Evolutionary conservation across 53 echinoderm and acorn worm genomes (phyloP).

Genomic region (Apostichopus leukothele): DNA sequence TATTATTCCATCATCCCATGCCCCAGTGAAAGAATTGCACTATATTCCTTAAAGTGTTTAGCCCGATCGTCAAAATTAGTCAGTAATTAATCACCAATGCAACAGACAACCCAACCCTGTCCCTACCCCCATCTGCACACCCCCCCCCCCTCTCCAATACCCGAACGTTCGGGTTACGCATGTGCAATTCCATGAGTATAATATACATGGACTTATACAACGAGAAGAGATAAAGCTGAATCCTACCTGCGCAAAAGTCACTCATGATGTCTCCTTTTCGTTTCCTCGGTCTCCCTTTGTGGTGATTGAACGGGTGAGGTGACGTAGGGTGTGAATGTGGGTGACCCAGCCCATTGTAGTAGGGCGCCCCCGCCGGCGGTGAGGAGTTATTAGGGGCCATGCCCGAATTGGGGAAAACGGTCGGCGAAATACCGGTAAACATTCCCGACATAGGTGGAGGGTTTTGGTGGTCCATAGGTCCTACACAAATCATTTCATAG

Average conservation of each 20-base stretch:
- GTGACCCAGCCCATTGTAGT: conserved; percentile 76
- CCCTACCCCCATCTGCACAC: too few relatives aligned
- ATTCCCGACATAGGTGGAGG: conserved; percentile 48
- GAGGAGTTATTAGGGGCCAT: conserved; percentile 56
- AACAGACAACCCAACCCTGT: too few relatives aligned
- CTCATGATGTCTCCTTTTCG: conserved; percentile 78
- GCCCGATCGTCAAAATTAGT: too few relatives aligned
- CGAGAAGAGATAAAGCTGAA: neutral
- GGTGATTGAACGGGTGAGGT: conserved; percentile 48
- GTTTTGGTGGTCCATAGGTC: conserved; percentile 32
- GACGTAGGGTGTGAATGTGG: conserved; percentile 20
- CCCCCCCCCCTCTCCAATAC: too few relatives aligned
- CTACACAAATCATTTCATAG: conserved; percentile 71
- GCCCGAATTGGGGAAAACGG: conserved; percentile 47
- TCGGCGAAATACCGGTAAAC: conserved; percentile 51
- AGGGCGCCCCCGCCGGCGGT: conserved; percentile 60
- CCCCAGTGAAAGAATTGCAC: too few relatives aligned
- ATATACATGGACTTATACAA: too few relatives aligned
- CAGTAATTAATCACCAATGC: too few relatives aligned
- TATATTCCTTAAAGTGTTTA: too few relatives aligned
- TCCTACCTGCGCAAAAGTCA: conserved; percentile 80
- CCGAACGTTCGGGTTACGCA: too few relatives aligned
- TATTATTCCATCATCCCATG: too few relatives aligned
- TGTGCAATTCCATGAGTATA: too few relatives aligned
- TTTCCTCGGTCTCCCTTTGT: conserved; percentile 94